Evolutionary conservation across 2,888 invertebrate species (phyloP), one percentile per base, ranked within the genome.

Genomic region (Encarsia formosa): DNA sequence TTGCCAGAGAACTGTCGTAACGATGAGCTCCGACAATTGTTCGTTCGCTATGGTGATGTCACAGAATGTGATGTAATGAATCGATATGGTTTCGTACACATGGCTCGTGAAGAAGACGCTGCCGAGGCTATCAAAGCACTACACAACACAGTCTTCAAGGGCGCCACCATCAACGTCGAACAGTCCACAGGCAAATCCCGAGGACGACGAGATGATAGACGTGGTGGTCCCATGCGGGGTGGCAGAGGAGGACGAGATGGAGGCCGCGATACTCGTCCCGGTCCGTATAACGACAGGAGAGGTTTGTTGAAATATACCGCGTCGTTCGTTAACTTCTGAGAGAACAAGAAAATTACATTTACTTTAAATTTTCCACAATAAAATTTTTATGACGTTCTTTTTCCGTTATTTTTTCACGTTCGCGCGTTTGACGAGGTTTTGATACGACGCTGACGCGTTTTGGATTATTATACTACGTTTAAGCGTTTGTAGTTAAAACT

Each of bases 31-130:
- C 80, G 88, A 40, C 83, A 84, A 60, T 77, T 94, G 43, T 95
- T 96, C 76, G 85, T 88, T 61, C 85, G 87, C 46, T 92, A 87
- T 74, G 94, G 94, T 39, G 81, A 81, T 49, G 94, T 96, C 5
- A 88, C 88, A 16, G 95, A 96, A 75, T 94, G 94, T 75, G 95
- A 95, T 71, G 90, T 96, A 52, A 88, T 95, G 78, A 93, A 93
- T 73, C 85, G 92, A 56, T 96, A 92, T 74, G 95, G 93, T 9
- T 96, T 96, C 77, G 89, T 96, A 43, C 93, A 94, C 75, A 86
- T 91, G 85, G 86, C 88, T 68, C 85, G 86, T 18, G 83, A 84
- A 65, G 87, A 89, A 45, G 85, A 91, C 74, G 93, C 93, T 3
- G 80, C 84, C 39, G 83, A 84, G 49, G 92, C 93, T 0, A 90